Percentiles rank a stretch among this genome's conserved stretches.
These are phyloP conservation scores for Blastomussa wellsi DNA, from an alignment of 92 coral and sea anemone species.

Conservation along the genomic window DNA sequence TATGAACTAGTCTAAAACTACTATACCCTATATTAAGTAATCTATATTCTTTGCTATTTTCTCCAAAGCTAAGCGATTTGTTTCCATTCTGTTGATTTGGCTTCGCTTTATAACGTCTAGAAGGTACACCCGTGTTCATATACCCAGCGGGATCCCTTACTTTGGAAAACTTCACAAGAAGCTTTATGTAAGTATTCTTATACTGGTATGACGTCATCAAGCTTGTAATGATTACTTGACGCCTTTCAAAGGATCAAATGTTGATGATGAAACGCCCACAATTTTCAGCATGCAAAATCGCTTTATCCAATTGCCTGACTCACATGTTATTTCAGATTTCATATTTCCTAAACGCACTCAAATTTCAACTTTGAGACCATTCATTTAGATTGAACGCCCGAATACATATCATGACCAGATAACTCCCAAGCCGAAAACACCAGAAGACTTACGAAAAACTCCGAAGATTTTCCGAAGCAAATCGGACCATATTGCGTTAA, in stretches of 20 bases:
- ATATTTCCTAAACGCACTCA: not conserved
- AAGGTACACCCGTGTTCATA: not conserved
- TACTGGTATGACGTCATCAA: not conserved
- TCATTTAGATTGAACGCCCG: not conserved
- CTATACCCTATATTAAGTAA: not conserved
- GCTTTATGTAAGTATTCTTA: conserved; percentile 46
- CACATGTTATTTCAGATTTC: too few species aligned
- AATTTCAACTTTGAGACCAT: not conserved
- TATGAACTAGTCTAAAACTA: too few species aligned
- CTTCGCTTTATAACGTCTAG: not conserved
- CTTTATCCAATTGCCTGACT: not conserved
- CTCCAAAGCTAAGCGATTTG: conserved; percentile 34
- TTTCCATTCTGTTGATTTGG: not conserved
- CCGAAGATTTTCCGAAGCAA: not conserved
- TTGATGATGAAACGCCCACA: not conserved
- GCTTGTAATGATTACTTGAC: too few species aligned
- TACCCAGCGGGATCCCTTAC: conserved; percentile 45
- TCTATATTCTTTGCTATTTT: not conserved
- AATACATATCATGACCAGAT: not conserved
- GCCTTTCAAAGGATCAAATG: too few species aligned
- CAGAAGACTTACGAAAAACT: not conserved
- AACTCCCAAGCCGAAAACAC: not conserved
- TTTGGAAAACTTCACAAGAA: conserved; percentile 46
- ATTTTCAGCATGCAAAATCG: not conserved
- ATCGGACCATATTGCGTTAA: not conserved